phyloP scores from a whole-genome alignment of 1,140 invertebrate species.

The Ceratina australensis region DNA sequence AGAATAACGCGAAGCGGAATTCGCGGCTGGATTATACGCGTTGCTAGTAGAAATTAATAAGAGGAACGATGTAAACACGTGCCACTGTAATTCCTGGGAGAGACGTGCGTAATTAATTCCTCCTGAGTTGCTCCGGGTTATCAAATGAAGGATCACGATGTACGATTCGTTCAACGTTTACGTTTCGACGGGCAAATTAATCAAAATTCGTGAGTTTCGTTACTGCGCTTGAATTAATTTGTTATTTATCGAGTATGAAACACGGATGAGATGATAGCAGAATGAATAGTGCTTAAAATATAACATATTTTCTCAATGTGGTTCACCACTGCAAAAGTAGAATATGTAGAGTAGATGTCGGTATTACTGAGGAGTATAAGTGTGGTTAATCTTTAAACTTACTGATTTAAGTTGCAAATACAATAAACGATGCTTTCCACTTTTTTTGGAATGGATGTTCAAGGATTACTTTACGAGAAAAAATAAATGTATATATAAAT shows the following conservation, averaged over 20 bases:
- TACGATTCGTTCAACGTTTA: not conserved
- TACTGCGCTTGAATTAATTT: not conserved
- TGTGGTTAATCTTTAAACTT: too few species aligned
- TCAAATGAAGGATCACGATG: not conserved
- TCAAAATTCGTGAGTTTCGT: not conserved
- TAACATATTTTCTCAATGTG: too few species aligned
- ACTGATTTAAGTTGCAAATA: too few species aligned
- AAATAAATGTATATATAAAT: too few species aligned
- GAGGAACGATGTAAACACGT: constrained; percentile 30
- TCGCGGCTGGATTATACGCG: constrained; percentile 8
- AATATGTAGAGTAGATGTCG: too few species aligned
- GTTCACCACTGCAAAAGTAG: too few species aligned
- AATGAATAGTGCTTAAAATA: too few species aligned
- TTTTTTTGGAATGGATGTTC: too few species aligned
- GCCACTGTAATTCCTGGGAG: not conserved
- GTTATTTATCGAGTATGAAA: not conserved
- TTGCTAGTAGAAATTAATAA: constrained; percentile 33
- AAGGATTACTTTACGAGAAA: too few species aligned
- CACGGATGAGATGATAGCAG: not conserved
- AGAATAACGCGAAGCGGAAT: not conserved
- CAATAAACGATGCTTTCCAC: too few species aligned
- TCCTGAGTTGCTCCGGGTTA: not conserved
- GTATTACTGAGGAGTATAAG: too few species aligned
- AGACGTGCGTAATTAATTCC: constrained; percentile 30
- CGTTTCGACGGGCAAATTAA: too few species aligned